Evolutionary conservation across 2,113 vertebrate genomes (phyloP), one percentile per base, ranked within the genome.

Genomic region (Picathartes gymnocephalus): DNA sequence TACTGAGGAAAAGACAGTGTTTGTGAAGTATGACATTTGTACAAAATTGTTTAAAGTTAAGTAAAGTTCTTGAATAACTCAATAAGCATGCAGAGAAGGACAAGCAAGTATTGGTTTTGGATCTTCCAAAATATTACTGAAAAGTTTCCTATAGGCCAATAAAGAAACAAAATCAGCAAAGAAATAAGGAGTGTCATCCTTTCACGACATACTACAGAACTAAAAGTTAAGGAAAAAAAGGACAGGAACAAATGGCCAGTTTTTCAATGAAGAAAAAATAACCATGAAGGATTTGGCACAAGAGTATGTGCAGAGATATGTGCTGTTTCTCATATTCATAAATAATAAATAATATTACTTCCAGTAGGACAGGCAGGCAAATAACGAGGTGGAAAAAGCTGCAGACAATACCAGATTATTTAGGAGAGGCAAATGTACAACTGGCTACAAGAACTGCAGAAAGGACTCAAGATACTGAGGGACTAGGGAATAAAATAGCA

Each of bases 301-400:
- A 76, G 24, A 14, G 7, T 72, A 45, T 15, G 10, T 58, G 45
- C 45, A 51, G 31, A 28, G 40, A 50, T 60, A 71, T 7, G 7
- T 28, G 15, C 40, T 77, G 9, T 35, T 77, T 74, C 70, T 90
- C 25, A 18, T 7, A 86, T 24, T 16, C 25, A 66, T 90, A 80
- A 88, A 93, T 92, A 95, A 93, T 77, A 86, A 73, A 93, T 72
- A 42, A 39, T 35, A 86, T 81, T 88, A 88, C 19, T 86, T 95
- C 30, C 48, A 86, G 54, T 40, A 86, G 39, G 14, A 88, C 13
- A 77, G 21, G 14, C 54, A 82, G 57, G 18, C 40, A 88, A 90
- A 85, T 33, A 87, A 79, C 14, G 4, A 94, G 17, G 8, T 31
- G 33, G 40, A 11, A 54, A 87, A 87, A 81, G 45, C 30, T 83